Percentiles rank a stretch among this genome's conserved stretches.
Conservation (phyloP, 2,797 vertebrate species). For the Phaenicophaeus curvirostris region DNA sequence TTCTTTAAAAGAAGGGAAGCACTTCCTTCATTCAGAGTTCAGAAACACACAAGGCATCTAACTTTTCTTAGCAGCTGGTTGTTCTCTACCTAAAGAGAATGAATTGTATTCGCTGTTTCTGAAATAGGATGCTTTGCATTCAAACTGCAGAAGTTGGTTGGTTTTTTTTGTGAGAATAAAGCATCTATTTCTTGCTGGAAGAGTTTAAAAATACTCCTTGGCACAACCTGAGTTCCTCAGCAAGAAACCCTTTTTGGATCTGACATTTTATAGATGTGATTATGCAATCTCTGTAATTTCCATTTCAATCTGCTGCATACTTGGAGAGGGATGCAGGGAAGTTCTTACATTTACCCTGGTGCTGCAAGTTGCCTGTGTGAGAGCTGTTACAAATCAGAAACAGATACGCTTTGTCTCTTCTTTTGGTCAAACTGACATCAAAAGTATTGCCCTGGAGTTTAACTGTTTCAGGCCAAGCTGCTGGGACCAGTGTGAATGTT, state of each 20-base stretch:
- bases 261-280: slow-evolving; percentile 9
- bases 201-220: neutral
- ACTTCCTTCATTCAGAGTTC: neutral
- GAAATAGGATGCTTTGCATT: neutral
- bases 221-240: neutral
- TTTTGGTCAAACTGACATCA: neutral
- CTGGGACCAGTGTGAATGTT: neutral
- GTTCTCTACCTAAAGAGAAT: neutral
- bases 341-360: neutral
- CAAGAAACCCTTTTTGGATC: neutral
- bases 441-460: neutral
- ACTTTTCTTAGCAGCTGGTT: neutral
- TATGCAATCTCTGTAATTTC: neutral
- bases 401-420: neutral
- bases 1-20: neutral
- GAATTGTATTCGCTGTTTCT: neutral
- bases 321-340: neutral
- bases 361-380: neutral
- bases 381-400: neutral
- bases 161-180: neutral
- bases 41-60: neutral
- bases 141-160: neutral
- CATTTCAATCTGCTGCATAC: neutral
- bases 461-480: neutral
- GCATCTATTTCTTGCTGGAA: neutral